Conservation (phyloP, 2,113 vertebrate species). For the Cyphotilapia sp. region DNA sequence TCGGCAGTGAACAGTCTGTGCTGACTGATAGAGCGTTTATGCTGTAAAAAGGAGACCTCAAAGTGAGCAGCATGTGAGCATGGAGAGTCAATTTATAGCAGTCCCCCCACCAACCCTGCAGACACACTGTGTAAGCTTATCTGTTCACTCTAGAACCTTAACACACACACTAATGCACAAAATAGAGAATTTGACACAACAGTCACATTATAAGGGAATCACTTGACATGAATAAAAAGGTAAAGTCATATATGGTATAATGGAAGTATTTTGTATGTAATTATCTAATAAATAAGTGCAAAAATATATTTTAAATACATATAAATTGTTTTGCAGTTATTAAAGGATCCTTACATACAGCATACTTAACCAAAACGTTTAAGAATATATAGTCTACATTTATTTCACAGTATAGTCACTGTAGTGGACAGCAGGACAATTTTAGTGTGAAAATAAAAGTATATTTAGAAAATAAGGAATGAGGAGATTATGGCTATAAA, state of each 20-base stretch:
- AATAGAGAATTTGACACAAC: neutral
- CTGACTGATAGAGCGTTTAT: slow-evolving; percentile 44
- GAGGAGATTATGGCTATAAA: neutral
- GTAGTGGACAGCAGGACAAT: neutral
- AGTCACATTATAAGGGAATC: neutral
- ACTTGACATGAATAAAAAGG: neutral
- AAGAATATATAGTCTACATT: neutral
- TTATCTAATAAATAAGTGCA: neutral
- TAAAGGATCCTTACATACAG: neutral
- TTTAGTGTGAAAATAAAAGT: neutral
- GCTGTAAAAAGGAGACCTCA: slow-evolving; percentile 46
- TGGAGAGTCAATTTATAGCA: slow-evolving; percentile 53
- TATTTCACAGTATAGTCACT: neutral
- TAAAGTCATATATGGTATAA: neutral
- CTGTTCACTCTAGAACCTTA: neutral
- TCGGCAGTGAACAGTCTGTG: slow-evolving; percentile 24
- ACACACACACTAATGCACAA: neutral
- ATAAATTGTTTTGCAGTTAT: neutral
- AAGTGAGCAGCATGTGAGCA: slow-evolving; percentile 52
- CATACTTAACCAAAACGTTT: neutral
- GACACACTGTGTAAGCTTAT: slow-evolving; percentile 51
- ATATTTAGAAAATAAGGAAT: neutral
- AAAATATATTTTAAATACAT: neutral
- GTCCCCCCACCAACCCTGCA: slow-evolving; percentile 6
- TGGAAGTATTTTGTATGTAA: neutral